These are phyloP conservation scores for Diarsia brunnea DNA, from an alignment of 2,888 invertebrate species.

Conservation along the genomic window DNA sequence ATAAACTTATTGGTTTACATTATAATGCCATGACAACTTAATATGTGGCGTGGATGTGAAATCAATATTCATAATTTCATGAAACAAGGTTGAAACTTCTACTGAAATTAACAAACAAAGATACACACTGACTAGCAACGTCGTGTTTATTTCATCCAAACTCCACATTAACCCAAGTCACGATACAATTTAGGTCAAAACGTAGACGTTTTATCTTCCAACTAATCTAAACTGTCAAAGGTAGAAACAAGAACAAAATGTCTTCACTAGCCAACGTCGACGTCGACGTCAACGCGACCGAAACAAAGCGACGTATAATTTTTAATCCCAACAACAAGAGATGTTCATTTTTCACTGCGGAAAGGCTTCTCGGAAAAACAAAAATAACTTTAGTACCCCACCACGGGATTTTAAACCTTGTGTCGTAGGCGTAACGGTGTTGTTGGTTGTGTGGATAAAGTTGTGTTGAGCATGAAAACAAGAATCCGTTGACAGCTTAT, in stretches of 20 bases:
- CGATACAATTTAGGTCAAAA: constrained; percentile 43
- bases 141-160: not conserved
- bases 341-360: constrained; percentile 87
- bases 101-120: not conserved
- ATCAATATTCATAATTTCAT: not conserved
- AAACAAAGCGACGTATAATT: constrained; percentile 85
- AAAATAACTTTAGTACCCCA: constrained; percentile 44
- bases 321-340: constrained; percentile 87
- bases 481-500: constrained; percentile 84
- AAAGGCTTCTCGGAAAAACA: constrained; percentile 70
- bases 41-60: not conserved
- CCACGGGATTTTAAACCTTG: constrained; percentile 70
- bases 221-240: constrained; percentile 66
- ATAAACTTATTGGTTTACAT: not conserved
- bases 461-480: constrained; percentile 67
- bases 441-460: constrained; percentile 32
- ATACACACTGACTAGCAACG: not conserved
- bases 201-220: constrained; percentile 54
- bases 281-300: constrained; percentile 23
- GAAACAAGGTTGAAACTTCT: not conserved
- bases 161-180: not conserved
- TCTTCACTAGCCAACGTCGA: constrained; percentile 23
- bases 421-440: constrained; percentile 57
- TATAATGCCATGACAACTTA: not conserved
- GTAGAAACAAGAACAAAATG: constrained; percentile 61